Evolutionary conservation across 2,113 vertebrate genomes (phyloP), one percentile per base, ranked within the genome.

Genomic region (Dicrurus megarhynchus): DNA sequence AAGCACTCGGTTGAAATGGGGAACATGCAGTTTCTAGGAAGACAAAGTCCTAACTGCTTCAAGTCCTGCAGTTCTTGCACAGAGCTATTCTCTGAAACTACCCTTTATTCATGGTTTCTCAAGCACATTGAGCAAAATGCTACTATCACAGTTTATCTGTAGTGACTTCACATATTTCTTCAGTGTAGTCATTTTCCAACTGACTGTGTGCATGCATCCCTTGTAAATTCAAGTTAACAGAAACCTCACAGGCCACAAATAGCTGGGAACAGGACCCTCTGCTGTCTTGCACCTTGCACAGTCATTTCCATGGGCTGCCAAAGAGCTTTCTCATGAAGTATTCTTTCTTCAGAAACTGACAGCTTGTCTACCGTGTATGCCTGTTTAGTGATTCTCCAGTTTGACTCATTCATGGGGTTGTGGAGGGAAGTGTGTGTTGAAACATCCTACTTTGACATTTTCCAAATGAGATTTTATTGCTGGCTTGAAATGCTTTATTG

Each of bases 311-410:
- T 41, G 76, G n/a, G 12, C 82, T 64, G 27, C 27, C 49, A 23
- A 50, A 80, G 33, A 80, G 28, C 12, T 91, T 93, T 90, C 75
- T 60, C 82, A 81, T 33, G 65, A n/a, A 42, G 35, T n/a, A 28
- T 44, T 39, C 89, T 82, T 90, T 85, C 63, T 83, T 91, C 59
- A 94, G 93, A 96, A 96, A 67, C 10, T 67, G 52, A 33, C 30
- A 77, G 4, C 60, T 74, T 80, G 47, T 74, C 78, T 50, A 46
- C 35, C n/a, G 7, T 59, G 4, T 19, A 37, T n/a, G 33, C 30
- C 22, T 77, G 50, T 63, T 61, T 52, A 70, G 41, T 46, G 57
- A 33, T 91, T 75, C 92, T 71, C 69, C 61, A 84, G 52, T 88
- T 83, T 83, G 79, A 94, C 79, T 91, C 67, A 56, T 59, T 53